Percentiles rank a stretch among this genome's conserved stretches.
Evolutionary conservation across 2,113 vertebrate species (phyloP).

Genomic region (Cynopterus brachyotis): DNA sequence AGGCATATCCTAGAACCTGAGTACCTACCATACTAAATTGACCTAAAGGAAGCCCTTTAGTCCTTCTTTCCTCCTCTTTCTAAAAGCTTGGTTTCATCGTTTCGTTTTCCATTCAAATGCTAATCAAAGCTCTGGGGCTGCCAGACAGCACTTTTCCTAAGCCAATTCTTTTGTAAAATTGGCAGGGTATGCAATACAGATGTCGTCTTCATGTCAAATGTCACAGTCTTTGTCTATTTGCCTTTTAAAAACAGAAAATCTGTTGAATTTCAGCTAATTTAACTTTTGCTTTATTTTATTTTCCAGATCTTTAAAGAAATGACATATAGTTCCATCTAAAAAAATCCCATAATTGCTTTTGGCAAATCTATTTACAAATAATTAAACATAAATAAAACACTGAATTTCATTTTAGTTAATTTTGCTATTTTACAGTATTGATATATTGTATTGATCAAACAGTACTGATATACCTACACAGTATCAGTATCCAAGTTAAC

Average conservation of each 20-base stretch:
- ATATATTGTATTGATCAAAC: not conserved
- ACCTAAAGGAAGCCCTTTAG: conserved; percentile 21
- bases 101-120: conserved; percentile 48
- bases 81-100: conserved; percentile 28
- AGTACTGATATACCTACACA: not conserved
- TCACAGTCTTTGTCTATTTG: not conserved
- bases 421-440: not conserved
- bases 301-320: conserved; percentile 36
- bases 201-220: not conserved
- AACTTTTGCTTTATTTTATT: conserved; percentile 32
- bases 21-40: not conserved
- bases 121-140: conserved; percentile 17
- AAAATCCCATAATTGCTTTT: not conserved
- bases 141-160: not conserved
- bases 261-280: not conserved
- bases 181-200: not conserved
- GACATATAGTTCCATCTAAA: not conserved
- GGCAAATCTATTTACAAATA: not conserved
- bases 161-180: not conserved
- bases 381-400: not conserved
- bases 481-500: not conserved
- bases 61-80: not conserved
- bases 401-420: not conserved
- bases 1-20: not conserved
- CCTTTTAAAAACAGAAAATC: not conserved